phyloP scores from a whole-genome alignment of 2,797 vertebrate species.

The Mormyrus proboscirostris region DNA sequence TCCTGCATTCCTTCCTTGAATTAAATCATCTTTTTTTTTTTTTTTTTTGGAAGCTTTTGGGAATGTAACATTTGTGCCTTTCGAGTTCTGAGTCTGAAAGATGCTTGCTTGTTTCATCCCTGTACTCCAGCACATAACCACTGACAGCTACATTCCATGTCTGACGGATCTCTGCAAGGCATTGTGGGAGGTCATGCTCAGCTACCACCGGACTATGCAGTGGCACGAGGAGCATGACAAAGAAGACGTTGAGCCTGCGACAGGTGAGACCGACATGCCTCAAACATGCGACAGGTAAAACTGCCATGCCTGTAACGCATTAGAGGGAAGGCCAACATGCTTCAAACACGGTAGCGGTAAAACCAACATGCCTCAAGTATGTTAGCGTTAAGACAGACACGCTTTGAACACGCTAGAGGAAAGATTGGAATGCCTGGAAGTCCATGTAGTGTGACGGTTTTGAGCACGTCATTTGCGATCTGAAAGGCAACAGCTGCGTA shows the following conservation, averaged over 20 bases:
- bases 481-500: not conserved
- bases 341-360: not conserved
- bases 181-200: constrained; percentile 98
- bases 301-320: constrained; percentile 29
- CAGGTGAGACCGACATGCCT: constrained; percentile 56
- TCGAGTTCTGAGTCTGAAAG: not conserved
- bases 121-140: constrained; percentile 79
- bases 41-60: not conserved
- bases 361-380: constrained; percentile 25
- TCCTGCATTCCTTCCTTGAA: not conserved
- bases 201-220: constrained; percentile 92
- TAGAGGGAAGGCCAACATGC: constrained; percentile 56
- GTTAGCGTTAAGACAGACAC: constrained; percentile 58
- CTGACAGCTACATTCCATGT: constrained; percentile 97
- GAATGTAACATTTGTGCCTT: not conserved
- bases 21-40: not conserved
- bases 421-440: not conserved
- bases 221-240: constrained; percentile 89
- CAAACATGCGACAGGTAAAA: not conserved
- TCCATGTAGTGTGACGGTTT: constrained; percentile 17
- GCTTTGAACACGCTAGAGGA: not conserved
- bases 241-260: constrained; percentile 52
- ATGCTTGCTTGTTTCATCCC: not conserved
- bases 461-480: not conserved
- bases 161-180: constrained; percentile 95